Percentiles rank a stretch among this genome's conserved stretches.
These are phyloP conservation scores for Gallinago stenura DNA, from an alignment of 2,797 vertebrate species.

Conservation along the genomic window DNA sequence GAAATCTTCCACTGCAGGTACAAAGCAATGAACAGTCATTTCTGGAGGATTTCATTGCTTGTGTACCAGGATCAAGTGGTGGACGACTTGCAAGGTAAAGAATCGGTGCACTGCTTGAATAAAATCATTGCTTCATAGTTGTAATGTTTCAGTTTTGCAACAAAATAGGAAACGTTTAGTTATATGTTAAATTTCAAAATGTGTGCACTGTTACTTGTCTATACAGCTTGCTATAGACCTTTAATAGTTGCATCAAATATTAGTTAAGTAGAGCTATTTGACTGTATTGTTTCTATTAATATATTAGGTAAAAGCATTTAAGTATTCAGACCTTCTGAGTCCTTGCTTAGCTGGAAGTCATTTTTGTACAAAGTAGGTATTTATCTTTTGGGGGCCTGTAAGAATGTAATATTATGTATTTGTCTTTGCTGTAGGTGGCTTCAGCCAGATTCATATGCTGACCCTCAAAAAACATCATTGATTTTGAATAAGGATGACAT, in stretches of 20 bases:
- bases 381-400: not conserved
- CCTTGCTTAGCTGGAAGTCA: not conserved
- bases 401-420: not conserved
- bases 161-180: not conserved
- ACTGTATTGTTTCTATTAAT: not conserved
- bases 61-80: conserved; percentile 94
- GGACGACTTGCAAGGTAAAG: conserved; percentile 94
- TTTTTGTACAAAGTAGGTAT: not conserved
- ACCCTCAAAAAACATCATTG: conserved; percentile 97
- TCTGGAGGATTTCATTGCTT: conserved; percentile 97
- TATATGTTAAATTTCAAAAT: not conserved
- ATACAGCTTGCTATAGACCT: not conserved
- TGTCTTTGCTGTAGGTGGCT: conserved; percentile 88
- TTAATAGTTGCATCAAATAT: not conserved
- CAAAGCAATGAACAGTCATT: conserved; percentile 99
- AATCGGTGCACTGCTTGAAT: not conserved
- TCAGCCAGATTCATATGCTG: conserved; percentile 97
- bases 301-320: not conserved
- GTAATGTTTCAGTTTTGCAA: not conserved
- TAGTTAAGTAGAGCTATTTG: not conserved
- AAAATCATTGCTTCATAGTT: not conserved
- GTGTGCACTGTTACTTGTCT: not conserved
- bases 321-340: not conserved
- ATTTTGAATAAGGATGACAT: conserved; percentile 99
- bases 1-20: conserved; percentile 93